Base-by-base conservation (phyloP, 2,888 invertebrate species). In the Ectemnius cavifrons region DNA sequence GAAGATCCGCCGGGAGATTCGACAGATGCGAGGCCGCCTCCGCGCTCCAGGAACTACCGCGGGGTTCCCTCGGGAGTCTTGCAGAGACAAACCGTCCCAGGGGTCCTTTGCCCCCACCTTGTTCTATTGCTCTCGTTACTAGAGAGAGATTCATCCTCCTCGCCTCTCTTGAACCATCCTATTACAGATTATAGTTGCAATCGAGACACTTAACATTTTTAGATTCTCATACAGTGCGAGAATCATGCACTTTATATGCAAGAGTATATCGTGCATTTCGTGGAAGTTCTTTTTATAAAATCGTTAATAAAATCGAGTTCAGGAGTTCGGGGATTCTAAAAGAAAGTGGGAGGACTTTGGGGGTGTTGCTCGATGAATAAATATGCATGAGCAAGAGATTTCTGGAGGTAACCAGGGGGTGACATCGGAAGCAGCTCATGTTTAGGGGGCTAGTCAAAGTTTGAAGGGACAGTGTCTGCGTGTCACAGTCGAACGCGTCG, bases 81-180 rank as follows among this genome's bases (percentile, higher is more conserved):
- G 84, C 81, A 80, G 85, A 84, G 87, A 88, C 89, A 90, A 89
- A 89, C 86, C 86, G 83, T 89, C 89, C 89, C 89, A 75, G 69
- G 84, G 75, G 87, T 73, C 71, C 57, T 67, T 52, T 59, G 18
- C 52, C 5, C 56, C 63, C 69, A 73, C 76, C 68, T 70, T 71
- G 64, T 71, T 71, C 46, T 72, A 80, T 77, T 75, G 62, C 70
- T 77, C 74, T 76, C 67, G 63, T 71, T 81, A 76, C 74, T 71
- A 73, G 20, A 56, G 46, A 58, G 52, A 57, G 46, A 14, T 27
- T 20, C 65, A 69, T 13, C 16, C 52, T 52, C 16, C 11, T 52
- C 23, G 52, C n/a, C 52, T 11, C 37, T 37, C 37, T 37, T 37
- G 23, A 3, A 2, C 37, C 11, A 37, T 37, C 37, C 37, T 37